Conservation (phyloP, 2,888 invertebrate genomes). For the Eupithecia pulchellata region DNA sequence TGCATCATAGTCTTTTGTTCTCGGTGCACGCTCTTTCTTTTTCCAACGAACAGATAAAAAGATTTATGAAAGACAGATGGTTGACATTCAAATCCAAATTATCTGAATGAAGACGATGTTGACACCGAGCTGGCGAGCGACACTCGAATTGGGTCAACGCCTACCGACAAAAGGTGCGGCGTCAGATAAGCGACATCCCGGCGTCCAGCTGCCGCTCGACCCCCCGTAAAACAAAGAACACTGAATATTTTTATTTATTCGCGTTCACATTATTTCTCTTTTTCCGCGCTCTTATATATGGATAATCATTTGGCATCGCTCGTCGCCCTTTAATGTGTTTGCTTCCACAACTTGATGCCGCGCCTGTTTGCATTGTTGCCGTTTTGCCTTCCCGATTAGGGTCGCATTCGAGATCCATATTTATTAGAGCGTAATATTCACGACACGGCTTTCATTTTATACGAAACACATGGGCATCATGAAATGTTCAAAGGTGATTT, state of each 20-base stretch:
- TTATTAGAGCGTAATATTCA: constrained; percentile 80
- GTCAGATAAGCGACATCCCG: constrained; percentile 80
- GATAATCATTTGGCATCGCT: constrained; percentile 79
- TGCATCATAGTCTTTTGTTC: constrained; percentile 25
- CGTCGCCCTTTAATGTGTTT: constrained; percentile 81
- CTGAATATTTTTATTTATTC: constrained; percentile 79
- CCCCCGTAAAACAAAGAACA: constrained; percentile 77
- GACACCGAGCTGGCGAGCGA: constrained; percentile 65
- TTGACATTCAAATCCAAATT: constrained; percentile 57
- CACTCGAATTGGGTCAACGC: constrained; percentile 82
- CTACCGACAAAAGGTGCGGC: constrained; percentile 82
- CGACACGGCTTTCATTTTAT: constrained; percentile 81
- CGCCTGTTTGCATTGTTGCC: constrained; percentile 82
- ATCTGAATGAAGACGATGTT: constrained; percentile 69
- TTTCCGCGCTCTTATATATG: constrained; percentile 67
- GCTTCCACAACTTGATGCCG: constrained; percentile 81
- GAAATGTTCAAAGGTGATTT: constrained; percentile 59
- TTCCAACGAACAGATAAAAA: constrained; percentile 24
- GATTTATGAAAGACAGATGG: constrained; percentile 40
- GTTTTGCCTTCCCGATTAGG: constrained; percentile 83
- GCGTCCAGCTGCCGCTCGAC: constrained; percentile 75
- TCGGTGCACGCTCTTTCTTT: constrained; percentile 26
- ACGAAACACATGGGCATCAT: constrained; percentile 66
- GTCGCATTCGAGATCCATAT: constrained; percentile 81
- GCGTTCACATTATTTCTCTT: constrained; percentile 65